Percentiles rank a stretch among this genome's conserved stretches.
phyloP scores from a whole-genome alignment of 53 echinoderm and acorn worm genomes.

The Patiria pectinifera region DNA sequence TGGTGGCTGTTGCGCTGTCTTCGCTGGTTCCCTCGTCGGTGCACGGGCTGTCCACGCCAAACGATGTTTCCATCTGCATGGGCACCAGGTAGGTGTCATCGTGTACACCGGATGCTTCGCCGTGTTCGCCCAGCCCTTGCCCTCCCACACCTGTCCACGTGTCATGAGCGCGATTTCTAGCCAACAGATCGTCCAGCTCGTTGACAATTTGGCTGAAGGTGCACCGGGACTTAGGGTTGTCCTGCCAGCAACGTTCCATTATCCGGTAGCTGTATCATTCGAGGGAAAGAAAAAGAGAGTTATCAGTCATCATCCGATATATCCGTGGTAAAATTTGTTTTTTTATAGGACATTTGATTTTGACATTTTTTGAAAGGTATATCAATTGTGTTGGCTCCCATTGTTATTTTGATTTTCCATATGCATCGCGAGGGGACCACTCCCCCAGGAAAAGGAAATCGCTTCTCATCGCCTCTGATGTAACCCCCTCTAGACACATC shows the following conservation, averaged over 20 bases:
- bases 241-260: background rate
- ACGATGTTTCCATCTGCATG: background rate
- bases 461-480: no score
- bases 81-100: background rate
- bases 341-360: no score
- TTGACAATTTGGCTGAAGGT: conserved; percentile 1
- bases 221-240: background rate
- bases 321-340: no score
- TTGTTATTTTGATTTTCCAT: no score
- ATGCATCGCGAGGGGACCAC: no score
- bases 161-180: background rate
- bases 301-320: background rate
- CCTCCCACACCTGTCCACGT: background rate
- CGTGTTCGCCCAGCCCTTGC: background rate
- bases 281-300: background rate
- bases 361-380: no score
- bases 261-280: background rate
- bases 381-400: no score
- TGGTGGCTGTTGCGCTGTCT: background rate
- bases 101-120: background rate
- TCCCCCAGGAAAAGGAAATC: no score
- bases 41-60: background rate
- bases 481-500: no score
- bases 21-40: background rate
- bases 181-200: background rate